Base-by-base conservation (phyloP, 2,888 invertebrate genomes). In the Eristalis intricaria region DNA sequence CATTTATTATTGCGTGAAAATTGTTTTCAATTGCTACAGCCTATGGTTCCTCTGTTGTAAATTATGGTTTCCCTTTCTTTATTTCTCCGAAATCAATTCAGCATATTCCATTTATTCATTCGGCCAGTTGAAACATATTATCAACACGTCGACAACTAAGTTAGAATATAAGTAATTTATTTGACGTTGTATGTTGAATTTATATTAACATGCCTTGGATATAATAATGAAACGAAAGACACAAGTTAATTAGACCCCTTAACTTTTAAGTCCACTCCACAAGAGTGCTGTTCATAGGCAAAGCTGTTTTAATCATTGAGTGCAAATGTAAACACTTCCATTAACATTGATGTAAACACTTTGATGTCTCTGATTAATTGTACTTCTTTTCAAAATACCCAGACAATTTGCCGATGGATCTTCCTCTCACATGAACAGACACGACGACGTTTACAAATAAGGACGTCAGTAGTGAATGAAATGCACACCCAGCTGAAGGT, bases 311-410 rank as follows among this genome's bases (percentile, higher is more conserved):
- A 50, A 50, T 50, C 50, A 50, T 19, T n/a, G 19, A 50, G 60
- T 4, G 60, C 23, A 60, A 60, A 3, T 60, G 26, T 60, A 60
- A 60, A 60, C 60, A 60, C 26, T 60, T 60, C 15, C 60, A 60
- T 60, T 60, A 60, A 60, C 60, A 26, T 26, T 26, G 23, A 58
- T 26, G 26, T 15, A 60, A 60, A 60, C 60, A 60, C 26, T 60
- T 60, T 60, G 60, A 60, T 60, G 26, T 26, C 60, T 26, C 60
- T 60, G 60, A 60, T 60, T 60, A 26, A 60, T 60, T 60, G 15
- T 60, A 60, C 60, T 60, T 23, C 26, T 60, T 60, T 60, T 60
- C 13, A 26, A 26, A 60, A 60, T 50, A 19, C 19, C 50, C 19
- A 8, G n/a, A 19, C 43, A 43, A n/a, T 40, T 13, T 43, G 19